Evolutionary conservation across 2,797 vertebrate species (phyloP).

Genomic region (Crocidura indochinensis): DNA sequence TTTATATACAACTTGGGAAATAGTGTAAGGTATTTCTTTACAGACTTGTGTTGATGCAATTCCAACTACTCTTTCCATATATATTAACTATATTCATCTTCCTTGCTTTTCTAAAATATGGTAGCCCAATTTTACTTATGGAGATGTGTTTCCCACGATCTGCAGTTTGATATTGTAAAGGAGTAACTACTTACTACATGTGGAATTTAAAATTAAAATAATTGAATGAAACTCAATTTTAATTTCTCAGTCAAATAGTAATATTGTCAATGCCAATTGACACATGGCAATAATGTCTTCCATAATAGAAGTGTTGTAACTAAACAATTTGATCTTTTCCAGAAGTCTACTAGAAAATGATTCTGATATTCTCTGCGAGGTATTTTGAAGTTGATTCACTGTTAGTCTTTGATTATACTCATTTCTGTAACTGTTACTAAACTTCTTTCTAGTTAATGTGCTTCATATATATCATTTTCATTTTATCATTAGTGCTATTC

Average conservation of each 20-base stretch:
- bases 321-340: not conserved
- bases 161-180: not conserved
- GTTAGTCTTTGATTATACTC: not conserved
- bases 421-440: not conserved
- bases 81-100: not conserved
- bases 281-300: not conserved
- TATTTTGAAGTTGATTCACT: not conserved
- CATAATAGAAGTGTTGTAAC: not conserved
- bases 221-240: not conserved
- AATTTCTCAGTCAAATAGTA: not conserved
- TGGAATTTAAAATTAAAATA: not conserved
- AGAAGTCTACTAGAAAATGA: not conserved
- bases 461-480: not conserved
- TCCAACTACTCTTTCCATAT: not conserved
- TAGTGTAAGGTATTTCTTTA: not conserved
- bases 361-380: not conserved
- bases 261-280: not conserved
- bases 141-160: not conserved
- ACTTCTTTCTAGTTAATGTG: accelerated
- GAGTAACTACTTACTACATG: not conserved
- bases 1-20: not conserved
- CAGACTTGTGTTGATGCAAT: not conserved
- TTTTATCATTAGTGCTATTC: too few species aligned
- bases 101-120: not conserved
- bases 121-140: not conserved